A percentile compares a stretch with the other conserved stretches of the same genome.
phyloP scores from a whole-genome alignment of 2,888 invertebrate genomes.

The Hydriomena furcata region DNA sequence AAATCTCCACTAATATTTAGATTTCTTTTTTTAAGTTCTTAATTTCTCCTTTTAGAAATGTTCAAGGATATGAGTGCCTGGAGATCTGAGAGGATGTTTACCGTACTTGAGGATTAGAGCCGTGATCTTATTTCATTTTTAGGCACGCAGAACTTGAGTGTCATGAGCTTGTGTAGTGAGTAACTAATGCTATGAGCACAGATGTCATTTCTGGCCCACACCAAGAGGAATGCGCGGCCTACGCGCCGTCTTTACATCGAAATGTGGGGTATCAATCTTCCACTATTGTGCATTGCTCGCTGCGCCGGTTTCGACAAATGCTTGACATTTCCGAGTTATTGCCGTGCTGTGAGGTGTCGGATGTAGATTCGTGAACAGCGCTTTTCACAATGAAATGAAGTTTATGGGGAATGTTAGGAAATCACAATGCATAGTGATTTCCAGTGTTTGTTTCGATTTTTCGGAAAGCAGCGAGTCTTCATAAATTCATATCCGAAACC shows the following conservation, averaged over 20 bases:
- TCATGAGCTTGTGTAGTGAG: no score
- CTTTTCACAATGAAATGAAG: constrained; percentile 7
- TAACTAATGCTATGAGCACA: constrained; percentile 38
- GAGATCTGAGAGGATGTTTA: no score
- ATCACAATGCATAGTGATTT: background rate
- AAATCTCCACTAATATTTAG: no score
- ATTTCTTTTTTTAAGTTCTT: no score
- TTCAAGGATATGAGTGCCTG: no score
- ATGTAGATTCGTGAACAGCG: constrained; percentile 15
- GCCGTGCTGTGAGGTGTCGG: constrained; percentile 30
- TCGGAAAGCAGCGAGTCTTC: background rate
- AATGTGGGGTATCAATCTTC: constrained; percentile 51
- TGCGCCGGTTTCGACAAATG: constrained; percentile 34
- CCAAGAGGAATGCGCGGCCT: constrained; percentile 65
- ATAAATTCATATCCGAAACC: no score
- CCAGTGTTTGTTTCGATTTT: background rate
- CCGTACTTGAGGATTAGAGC: no score
- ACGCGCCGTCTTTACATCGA: constrained; percentile 46
- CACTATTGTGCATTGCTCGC: constrained; percentile 35
- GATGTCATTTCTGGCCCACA: constrained; percentile 65
- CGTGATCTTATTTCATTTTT: no score
- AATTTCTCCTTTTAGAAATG: no score
- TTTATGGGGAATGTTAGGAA: constrained; percentile 6
- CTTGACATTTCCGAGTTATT: constrained; percentile 36
- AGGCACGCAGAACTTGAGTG: no score